These are phyloP conservation scores for Druon quercuslanigerum DNA, from an alignment of 1,140 invertebrate species.

Conservation along the genomic window DNA sequence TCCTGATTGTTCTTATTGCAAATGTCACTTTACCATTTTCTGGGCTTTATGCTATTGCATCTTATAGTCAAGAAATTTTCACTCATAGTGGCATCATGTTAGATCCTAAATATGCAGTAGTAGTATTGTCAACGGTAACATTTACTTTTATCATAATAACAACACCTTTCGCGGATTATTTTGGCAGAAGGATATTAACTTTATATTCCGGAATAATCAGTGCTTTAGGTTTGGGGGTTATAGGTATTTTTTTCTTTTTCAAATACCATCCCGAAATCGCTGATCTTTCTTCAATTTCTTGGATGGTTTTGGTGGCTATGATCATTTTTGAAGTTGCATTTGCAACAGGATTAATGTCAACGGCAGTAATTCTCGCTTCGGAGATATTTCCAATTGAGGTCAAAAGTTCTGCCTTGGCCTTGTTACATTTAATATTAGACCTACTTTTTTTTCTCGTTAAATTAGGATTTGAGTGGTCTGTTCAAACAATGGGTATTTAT, in stretches of 20 bases:
- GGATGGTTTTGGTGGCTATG: background rate
- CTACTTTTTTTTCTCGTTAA: conserved; percentile 1
- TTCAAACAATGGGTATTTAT: background rate
- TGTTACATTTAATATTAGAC: background rate
- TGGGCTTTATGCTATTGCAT: background rate
- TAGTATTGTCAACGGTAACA: background rate
- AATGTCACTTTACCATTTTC: background rate
- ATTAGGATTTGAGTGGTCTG: conserved; percentile 2
- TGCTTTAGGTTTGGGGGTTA: background rate
- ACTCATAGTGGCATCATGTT: background rate
- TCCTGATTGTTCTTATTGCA: background rate
- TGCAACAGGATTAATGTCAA: background rate
- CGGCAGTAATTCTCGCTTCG: background rate
- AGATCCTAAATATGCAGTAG: background rate
- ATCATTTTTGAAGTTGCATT: conserved; percentile 5
- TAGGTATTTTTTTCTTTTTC: background rate
- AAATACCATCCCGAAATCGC: background rate
- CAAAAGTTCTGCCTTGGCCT: background rate
- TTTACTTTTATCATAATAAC: background rate
- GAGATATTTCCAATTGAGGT: conserved; percentile 12
- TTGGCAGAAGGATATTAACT: background rate
- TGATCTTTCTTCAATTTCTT: background rate
- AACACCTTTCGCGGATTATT: conserved; percentile 3
- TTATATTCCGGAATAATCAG: conserved; percentile 7
- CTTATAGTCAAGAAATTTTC: conserved; percentile 15